A percentile compares a stretch with the other conserved stretches of the same genome.
phyloP scores from a whole-genome alignment of 2,888 invertebrate genomes.

The Gryllus longicercus region DNA sequence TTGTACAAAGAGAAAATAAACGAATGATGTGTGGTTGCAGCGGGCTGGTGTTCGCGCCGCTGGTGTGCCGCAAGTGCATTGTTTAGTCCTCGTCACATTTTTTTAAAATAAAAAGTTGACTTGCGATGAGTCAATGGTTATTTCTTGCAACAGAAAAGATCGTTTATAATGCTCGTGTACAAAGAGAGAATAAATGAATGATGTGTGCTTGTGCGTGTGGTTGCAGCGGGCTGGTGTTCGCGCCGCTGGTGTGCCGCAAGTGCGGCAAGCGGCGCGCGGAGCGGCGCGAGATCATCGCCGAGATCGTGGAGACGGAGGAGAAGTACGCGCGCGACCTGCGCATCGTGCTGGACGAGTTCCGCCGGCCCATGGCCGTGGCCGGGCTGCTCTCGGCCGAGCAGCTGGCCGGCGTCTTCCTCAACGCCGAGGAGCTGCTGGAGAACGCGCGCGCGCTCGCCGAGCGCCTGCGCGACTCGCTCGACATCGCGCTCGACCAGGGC shows the following conservation, averaged over 20 bases:
- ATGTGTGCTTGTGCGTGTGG: not conserved
- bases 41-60: conserved; percentile 69
- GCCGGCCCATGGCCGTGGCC: conserved; percentile 88
- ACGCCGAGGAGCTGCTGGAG: conserved; percentile 86
- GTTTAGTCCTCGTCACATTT: too few relatives aligned
- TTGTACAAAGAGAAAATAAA: too few relatives aligned
- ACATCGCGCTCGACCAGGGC: conserved; percentile 63
- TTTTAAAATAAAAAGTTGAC: too few relatives aligned
- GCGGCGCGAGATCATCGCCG: conserved; percentile 88
- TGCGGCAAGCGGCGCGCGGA: conserved; percentile 85
- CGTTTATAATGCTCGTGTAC: too few relatives aligned
- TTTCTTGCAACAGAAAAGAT: too few relatives aligned
- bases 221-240: conserved; percentile 62
- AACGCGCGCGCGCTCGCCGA: conserved; percentile 82
- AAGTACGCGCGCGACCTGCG: conserved; percentile 91
- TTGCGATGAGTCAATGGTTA: too few relatives aligned
- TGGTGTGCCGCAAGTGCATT: conserved; percentile 86
- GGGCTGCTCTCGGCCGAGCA: conserved; percentile 78
- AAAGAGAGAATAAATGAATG: too few relatives aligned
- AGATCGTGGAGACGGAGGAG: conserved; percentile 93
- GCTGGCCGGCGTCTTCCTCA: conserved; percentile 86
- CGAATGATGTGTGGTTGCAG: conserved; percentile 42
- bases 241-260: conserved; percentile 79
- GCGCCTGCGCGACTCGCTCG: conserved; percentile 79
- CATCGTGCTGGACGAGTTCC: conserved; percentile 89